Conservation (phyloP, 2,888 invertebrate genomes). For the Oeneis ivallda region DNA sequence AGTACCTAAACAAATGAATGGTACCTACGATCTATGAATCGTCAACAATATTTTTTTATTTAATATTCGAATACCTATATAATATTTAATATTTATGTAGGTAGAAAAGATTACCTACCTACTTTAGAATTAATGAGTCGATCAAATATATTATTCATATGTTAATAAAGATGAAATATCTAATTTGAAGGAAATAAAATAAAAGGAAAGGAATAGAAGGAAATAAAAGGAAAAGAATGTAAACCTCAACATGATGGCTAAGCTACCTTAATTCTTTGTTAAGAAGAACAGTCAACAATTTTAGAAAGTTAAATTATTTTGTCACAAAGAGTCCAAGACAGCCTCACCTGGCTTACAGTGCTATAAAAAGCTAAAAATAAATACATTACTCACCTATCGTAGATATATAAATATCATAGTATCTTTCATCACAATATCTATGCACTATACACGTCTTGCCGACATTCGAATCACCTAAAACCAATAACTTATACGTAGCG, state of each 20-base stretch:
- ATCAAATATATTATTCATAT: no score
- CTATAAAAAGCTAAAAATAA: conserved; percentile 62
- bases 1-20: no score
- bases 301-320: conserved; percentile 14
- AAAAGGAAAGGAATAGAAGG: no score
- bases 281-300: neutral
- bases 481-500: conserved; percentile 92
- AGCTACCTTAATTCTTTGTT: conserved; percentile 43
- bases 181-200: no score
- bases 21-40: no score
- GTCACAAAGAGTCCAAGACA: conserved; percentile 51
- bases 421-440: conserved; percentile 93
- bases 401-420: conserved; percentile 94
- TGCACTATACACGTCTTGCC: conserved; percentile 95
- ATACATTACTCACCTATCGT: conserved; percentile 89
- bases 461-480: conserved; percentile 94
- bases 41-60: no score
- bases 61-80: no score
- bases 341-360: conserved; percentile 67
- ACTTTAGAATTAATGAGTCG: no score
- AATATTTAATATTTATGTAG: no score
- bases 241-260: neutral
- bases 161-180: no score
- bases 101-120: no score
- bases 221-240: neutral